Base-by-base conservation (phyloP, 2,888 invertebrate species). In the Bellardia pandia region DNA sequence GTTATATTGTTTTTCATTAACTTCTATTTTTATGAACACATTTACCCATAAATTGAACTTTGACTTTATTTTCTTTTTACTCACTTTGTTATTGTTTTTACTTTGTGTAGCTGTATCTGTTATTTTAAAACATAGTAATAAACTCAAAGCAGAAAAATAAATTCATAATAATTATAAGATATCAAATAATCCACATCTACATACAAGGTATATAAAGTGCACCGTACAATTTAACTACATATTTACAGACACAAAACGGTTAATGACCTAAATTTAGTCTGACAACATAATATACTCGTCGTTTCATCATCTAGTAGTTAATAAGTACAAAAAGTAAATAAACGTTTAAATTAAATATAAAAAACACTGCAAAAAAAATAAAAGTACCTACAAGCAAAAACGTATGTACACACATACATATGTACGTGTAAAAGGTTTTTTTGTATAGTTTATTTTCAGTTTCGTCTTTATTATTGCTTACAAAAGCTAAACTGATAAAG, bases 181-280 rank as follows among this genome's bases (percentile, higher is more conserved):
- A 42, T 23, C 23, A 23, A 23, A 23, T 23, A 23, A 23, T 23
- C 37, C 5, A 5, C 4, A 37, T 6, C 6, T 2, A 37, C 4
- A 3, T 37, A 37, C 0, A 4, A 33, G 1, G 33, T 33, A 33
- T 33, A 5, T 37, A 5, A 37, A 37, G 37, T 5, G 37, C 1
- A 37, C 37, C 6, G 4, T 37, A 76, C 30, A 33, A 13, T 23
- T 40, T 40, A 62, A 48, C n/a, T n/a, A n/a, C n/a, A n/a, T 33
- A 64, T 16, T 64, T 51, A 58, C 58, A 69, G 33, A 16, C 13
- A 33, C 3, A 60, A 62, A 79, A 71, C 37, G 79, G 79, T 71
- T 71, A 79, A 62, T 71, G 79, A 79, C 79, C 79, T 64, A 74
- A 66, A 74, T 79, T 56, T 16, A 9, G 23, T 42, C 16, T 13